These are phyloP conservation scores for Acestrorhynchus altus DNA, from an alignment of 2,797 vertebrate species.

Conservation along the genomic window DNA sequence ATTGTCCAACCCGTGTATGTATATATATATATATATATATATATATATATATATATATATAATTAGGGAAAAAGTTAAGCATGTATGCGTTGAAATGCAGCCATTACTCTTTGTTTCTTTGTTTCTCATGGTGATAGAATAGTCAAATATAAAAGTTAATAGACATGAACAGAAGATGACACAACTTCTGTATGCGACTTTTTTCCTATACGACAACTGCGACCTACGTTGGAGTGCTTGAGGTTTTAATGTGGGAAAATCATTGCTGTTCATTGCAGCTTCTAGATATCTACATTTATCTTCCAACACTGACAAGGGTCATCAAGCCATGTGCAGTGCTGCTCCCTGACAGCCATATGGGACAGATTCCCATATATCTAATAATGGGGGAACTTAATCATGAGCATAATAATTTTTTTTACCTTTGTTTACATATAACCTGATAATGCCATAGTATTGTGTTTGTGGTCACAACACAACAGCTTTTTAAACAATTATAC, in stretches of 20 bases:
- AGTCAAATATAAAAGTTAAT: constrained; percentile 37
- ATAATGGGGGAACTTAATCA: not conserved
- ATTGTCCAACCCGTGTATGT: no score
- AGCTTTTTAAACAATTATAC: not conserved
- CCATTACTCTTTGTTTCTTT: not conserved
- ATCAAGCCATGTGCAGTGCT: constrained; percentile 24
- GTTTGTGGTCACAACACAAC: not conserved
- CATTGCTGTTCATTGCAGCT: constrained; percentile 34
- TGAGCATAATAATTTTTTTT: not conserved
- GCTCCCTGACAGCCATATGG: constrained; percentile 19
- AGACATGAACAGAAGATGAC: constrained; percentile 21
- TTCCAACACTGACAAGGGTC: constrained; percentile 20
- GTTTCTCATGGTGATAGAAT: constrained; percentile 19
- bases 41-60: constrained; percentile 1
- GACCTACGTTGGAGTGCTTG: constrained; percentile 18
- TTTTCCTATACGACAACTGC: constrained; percentile 39
- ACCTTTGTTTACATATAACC: not conserved
- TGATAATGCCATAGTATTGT: constrained; percentile 2
- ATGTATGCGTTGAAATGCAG: constrained; percentile 34
- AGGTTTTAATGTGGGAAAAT: constrained; percentile 4
- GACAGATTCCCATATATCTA: not conserved
- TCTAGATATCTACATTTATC: constrained; percentile 11
- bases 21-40: not conserved
- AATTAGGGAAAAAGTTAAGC: constrained; percentile 11
- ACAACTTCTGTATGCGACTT: constrained; percentile 46